Base-by-base conservation (phyloP, 2,888 invertebrate genomes). In the Troides oblongomaculatus region DNA sequence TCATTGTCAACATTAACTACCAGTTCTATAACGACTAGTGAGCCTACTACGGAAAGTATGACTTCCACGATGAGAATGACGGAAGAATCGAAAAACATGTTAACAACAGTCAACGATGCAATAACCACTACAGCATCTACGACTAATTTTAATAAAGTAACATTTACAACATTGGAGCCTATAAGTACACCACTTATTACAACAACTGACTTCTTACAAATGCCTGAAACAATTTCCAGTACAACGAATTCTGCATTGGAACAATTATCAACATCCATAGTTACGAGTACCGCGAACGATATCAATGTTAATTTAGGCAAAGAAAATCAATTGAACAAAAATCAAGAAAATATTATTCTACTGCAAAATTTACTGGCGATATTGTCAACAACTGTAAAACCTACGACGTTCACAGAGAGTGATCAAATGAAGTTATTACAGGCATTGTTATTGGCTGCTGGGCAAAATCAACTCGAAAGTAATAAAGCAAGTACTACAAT, bases 351-450 rank as follows among this genome's bases (percentile, higher is more conserved):
- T 72, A 10, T 62, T 17, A 64, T 62, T 36, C 17, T 66, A 56
- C 68, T 67, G 25, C 62, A 69, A 65, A 67, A 14, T 12, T 61
- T 71, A 30, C 39, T 64, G 46, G 78, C 80, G 50, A 75, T 79
- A 50, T 72, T 79, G 72, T 75, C 77, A 23, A 74, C 74, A 36
- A 74, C 79, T 58, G 75, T 75, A 12, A 67, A 67, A 39, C 71
- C 74, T 18, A 68, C 71, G 57, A 72, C 71, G 10, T 71, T 71
- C 23, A 63, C 67, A 74, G 71, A 62, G 75, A 76, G 21, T 75
- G 77, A 90, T 61, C 83, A 85, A 67, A 78, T 84, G 12, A 85
- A 84, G 72, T 76, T 90, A 71, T 77, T 91, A 65, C 86, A 90
- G 81, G 84, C 87, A 43, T 76, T 90, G 66, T 78, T 91, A 57